Percentiles rank a stretch among this genome's conserved stretches.
Conservation (phyloP, 2,888 invertebrate genomes). For the Stenoptilia bipunctidactyla region DNA sequence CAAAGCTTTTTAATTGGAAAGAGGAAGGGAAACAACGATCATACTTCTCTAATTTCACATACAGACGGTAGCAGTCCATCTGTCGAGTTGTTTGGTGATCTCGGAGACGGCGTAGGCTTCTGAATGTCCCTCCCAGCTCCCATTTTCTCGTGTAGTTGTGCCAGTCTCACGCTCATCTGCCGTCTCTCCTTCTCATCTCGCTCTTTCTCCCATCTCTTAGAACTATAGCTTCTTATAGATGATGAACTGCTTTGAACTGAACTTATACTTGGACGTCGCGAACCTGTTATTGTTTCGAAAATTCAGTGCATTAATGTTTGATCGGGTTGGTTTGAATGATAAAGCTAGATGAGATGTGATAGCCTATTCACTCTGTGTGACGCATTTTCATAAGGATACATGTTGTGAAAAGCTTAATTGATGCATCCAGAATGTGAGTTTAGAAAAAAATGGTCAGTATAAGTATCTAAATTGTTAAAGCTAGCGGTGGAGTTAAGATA, state of each 20-base stretch:
- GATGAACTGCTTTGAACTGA: constrained; percentile 88
- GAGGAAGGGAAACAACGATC: constrained; percentile 23
- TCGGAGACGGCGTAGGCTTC: constrained; percentile 78
- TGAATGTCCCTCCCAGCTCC: constrained; percentile 57
- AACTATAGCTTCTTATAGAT: constrained; percentile 86
- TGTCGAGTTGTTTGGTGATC: constrained; percentile 83
- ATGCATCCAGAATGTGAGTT: too few relatives aligned
- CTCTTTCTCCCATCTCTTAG: constrained; percentile 84
- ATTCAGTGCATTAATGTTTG: neutral
- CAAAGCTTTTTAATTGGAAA: too few relatives aligned
- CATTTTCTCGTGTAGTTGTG: constrained; percentile 76
- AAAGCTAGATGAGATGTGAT: constrained; percentile 3
- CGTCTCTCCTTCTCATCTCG: constrained; percentile 85
- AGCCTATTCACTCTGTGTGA: too few relatives aligned
- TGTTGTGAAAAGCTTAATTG: too few relatives aligned
- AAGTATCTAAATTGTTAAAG: too few relatives aligned
- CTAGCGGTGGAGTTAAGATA: too few relatives aligned
- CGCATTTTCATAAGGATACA: too few relatives aligned
- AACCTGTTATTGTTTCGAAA: constrained; percentile 70
- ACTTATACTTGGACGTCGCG: constrained; percentile 88
- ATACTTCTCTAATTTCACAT: constrained; percentile 83
- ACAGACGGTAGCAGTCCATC: constrained; percentile 86
- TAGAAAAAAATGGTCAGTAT: too few relatives aligned
- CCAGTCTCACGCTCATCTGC: constrained; percentile 82
- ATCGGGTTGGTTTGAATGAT: neutral